Evolutionary conservation across 1,140 invertebrate genomes (phyloP).

Genomic region (Tribolium castaneum): DNA sequence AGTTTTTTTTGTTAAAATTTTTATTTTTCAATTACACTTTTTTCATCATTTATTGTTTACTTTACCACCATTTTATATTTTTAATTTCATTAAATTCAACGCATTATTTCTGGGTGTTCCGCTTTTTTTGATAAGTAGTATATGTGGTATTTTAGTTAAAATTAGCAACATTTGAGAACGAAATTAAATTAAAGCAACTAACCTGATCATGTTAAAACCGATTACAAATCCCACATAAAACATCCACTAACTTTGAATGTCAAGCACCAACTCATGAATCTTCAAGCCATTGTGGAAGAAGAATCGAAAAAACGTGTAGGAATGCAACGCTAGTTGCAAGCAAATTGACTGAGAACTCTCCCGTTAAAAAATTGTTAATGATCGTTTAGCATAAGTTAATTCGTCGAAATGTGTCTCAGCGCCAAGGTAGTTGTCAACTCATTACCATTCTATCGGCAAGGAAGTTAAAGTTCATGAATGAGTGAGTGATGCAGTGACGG

Average conservation of each 20-base stretch:
- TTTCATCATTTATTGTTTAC: too few relatives aligned
- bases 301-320: constrained; percentile 28
- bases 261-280: constrained; percentile 14
- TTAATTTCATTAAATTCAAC: too few relatives aligned
- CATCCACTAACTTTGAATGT: not conserved
- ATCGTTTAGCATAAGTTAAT: not conserved
- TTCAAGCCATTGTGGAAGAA: constrained; percentile 2
- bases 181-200: not conserved
- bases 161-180: not conserved
- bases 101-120: too few relatives aligned
- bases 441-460: not conserved
- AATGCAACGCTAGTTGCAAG: constrained; percentile 7
- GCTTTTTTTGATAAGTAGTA: too few relatives aligned
- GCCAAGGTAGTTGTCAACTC: not conserved
- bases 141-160: not conserved
- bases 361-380: not conserved
- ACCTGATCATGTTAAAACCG: constrained; percentile 3
- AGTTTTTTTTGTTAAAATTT: too few relatives aligned
- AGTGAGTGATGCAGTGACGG: not conserved
- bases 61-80: too few relatives aligned
- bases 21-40: too few relatives aligned
- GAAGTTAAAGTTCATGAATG: constrained; percentile 6
- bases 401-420: constrained; percentile 7
- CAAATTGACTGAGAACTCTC: not conserved
- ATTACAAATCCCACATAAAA: not conserved